Evolutionary conservation across 2,888 invertebrate species (phyloP).

Genomic region (Acronicta leporina): DNA sequence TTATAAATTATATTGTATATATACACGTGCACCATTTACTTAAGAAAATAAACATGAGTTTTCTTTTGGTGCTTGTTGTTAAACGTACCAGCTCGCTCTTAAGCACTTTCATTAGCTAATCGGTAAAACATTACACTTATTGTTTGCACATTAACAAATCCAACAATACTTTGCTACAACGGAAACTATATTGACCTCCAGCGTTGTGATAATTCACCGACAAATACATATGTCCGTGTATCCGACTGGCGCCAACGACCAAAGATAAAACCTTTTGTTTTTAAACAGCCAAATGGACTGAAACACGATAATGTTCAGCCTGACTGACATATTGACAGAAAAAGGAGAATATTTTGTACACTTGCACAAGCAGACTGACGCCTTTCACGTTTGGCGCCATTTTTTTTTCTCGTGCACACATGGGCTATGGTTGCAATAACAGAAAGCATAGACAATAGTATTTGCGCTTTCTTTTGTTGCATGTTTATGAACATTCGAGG

Average conservation of each 20-base stretch:
- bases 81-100: too few species aligned
- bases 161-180: constrained; percentile 28
- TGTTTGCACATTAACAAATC: constrained; percentile 44
- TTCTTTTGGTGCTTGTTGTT: neutral
- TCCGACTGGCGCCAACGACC: constrained; percentile 70
- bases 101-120: neutral
- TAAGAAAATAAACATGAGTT: too few species aligned
- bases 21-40: too few species aligned
- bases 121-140: neutral
- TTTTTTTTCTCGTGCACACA: constrained; percentile 49
- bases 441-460: constrained; percentile 51
- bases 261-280: constrained; percentile 71
- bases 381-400: constrained; percentile 67
- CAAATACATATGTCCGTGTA: constrained; percentile 65
- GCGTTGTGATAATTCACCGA: constrained; percentile 65
- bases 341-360: constrained; percentile 49
- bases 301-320: constrained; percentile 58
- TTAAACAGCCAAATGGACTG: constrained; percentile 60
- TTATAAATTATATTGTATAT: too few species aligned
- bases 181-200: constrained; percentile 66
- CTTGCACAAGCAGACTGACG: constrained; percentile 59
- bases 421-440: constrained; percentile 47
- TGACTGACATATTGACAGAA: constrained; percentile 43
- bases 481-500: constrained; percentile 24
- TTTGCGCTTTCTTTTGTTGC: constrained; percentile 52